These are phyloP conservation scores for Silurus lanzhouensis DNA, from an alignment of 2,797 vertebrate species.

Conservation along the genomic window DNA sequence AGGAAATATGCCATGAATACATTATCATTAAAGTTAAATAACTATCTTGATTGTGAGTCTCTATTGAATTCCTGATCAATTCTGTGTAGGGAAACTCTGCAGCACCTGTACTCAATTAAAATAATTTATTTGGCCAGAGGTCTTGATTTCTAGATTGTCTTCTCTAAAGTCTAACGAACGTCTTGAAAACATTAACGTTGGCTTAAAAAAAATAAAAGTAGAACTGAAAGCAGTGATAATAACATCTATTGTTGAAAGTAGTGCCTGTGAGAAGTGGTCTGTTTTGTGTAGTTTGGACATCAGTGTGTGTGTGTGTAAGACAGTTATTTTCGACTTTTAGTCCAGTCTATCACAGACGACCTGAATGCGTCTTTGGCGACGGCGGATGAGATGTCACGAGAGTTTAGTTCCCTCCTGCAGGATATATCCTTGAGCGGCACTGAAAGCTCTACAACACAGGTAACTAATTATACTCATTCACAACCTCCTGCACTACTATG, in stretches of 20 bases:
- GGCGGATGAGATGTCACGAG: slow-evolving; percentile 85
- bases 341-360: slow-evolving; percentile 83
- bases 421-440: slow-evolving; percentile 61
- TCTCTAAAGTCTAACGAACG: not conserved
- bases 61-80: not conserved
- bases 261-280: not conserved
- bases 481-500: not conserved
- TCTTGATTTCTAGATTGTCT: not conserved
- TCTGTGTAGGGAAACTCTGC: not conserved
- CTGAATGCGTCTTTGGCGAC: slow-evolving; percentile 84
- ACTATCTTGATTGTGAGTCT: not conserved
- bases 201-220: not conserved
- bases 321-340: slow-evolving; percentile 59
- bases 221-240: not conserved
- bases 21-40: not conserved
- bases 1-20: not conserved
- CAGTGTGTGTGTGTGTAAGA: slow-evolving; percentile 18
- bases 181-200: slow-evolving; percentile 1
- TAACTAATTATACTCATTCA: slow-evolving; percentile 28
- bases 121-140: not conserved
- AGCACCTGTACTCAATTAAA: not conserved
- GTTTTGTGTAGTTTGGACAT: not conserved
- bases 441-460: slow-evolving; percentile 50
- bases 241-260: slow-evolving; percentile 1
- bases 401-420: slow-evolving; percentile 80